phyloP scores from a whole-genome alignment of 1,140 invertebrate species.

The Brachystomella parvula region DNA sequence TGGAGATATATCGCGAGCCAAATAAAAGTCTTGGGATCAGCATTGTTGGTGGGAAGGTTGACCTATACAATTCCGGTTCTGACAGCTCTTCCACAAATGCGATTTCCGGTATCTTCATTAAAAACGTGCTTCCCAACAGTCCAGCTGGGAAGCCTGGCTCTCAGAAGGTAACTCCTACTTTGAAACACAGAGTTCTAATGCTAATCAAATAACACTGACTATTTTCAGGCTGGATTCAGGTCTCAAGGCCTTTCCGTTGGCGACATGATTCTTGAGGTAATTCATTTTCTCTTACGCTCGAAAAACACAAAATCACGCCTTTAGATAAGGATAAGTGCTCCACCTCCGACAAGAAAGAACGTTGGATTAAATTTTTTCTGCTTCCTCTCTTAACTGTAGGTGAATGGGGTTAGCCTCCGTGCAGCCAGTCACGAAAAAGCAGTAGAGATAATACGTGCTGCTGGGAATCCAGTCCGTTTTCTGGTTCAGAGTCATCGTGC shows the following conservation, averaged over 20 bases:
- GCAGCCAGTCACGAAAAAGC: conserved; percentile 87
- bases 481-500: conserved; percentile 84
- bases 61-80: conserved; percentile 49
- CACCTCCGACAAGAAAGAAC: neutral
- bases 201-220: neutral
- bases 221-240: too few species aligned
- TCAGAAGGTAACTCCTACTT: conserved; percentile 59
- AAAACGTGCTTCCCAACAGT: conserved; percentile 88
- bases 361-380: neutral
- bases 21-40: conserved; percentile 80
- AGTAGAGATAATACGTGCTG: conserved; percentile 89
- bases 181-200: neutral
- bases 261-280: conserved; percentile 1
- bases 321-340: neutral
- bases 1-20: conserved; percentile 59
- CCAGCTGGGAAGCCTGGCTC: conserved; percentile 84
- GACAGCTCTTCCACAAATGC: conserved; percentile 41
- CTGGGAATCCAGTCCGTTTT: conserved; percentile 80
- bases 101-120: conserved; percentile 93
- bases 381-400: too few species aligned
- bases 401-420: conserved; percentile 84
- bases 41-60: conserved; percentile 90
- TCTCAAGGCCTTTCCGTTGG: neutral
- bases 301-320: neutral
- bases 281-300: neutral